Conservation (phyloP, 1,140 invertebrate genomes). For the Lucilia cuprina region DNA sequence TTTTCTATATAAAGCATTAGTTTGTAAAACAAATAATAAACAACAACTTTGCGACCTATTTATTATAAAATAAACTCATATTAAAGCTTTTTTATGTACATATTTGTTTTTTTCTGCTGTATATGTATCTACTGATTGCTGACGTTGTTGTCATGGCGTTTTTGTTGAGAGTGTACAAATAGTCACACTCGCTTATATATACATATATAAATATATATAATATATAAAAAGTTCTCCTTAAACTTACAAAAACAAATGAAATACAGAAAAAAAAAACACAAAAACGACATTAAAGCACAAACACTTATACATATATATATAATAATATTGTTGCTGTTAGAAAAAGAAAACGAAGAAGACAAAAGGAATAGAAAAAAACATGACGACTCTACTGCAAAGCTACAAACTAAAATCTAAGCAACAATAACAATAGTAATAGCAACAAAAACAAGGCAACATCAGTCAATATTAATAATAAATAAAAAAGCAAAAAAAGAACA, state of each 20-base stretch:
- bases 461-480: not conserved
- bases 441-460: not conserved
- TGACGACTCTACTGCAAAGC: constrained; percentile 27
- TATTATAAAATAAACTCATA: not conserved
- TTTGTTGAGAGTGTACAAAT: not conserved
- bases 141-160: not conserved
- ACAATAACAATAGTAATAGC: not conserved
- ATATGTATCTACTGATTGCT: not conserved
- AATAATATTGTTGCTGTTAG: not conserved
- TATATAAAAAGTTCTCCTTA: not conserved
- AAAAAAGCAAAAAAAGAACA: not conserved
- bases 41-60: not conserved
- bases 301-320: not conserved
- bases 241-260: not conserved
- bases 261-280: not conserved
- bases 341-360: not conserved
- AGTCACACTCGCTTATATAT: not conserved
- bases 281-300: not conserved
- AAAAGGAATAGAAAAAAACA: not conserved
- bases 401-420: constrained; percentile 18
- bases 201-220: not conserved
- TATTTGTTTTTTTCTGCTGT: not conserved
- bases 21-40: not conserved
- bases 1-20: not conserved
- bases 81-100: not conserved